Base-by-base conservation (phyloP, 1,140 invertebrate genomes). In the Drosophila nigromelanica region DNA sequence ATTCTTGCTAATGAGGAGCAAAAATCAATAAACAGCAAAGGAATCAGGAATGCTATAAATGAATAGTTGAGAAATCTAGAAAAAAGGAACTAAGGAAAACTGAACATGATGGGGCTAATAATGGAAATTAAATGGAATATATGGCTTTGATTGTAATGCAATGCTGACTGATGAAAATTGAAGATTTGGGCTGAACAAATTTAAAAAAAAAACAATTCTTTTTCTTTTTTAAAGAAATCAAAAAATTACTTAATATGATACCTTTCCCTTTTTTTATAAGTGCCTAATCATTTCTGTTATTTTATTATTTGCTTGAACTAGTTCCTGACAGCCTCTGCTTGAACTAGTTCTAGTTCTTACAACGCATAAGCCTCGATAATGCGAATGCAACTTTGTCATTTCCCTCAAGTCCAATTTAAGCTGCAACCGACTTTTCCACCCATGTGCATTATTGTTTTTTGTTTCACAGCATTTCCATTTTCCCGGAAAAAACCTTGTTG, bases 301-400 rank as follows among this genome's bases (percentile, higher is more conserved):
- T 56, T 21, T 10, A 5, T 14, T 11, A 27, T 12, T 39, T 40
- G 10, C 15, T 18, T 60, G 12, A 60, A 47, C 12, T 14, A 48
- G 30, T 39, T 60, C 3, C 1, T 27, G 24, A 2, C 4, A 27
- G 40, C 6, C 2, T 5, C 21, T 30, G 24, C 10, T 4, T 37
- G 10, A 58, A 48, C 59, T 61, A 50, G 59, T 61, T 61, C 33
- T 6, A 54, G 51, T 40, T 40, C n/a, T 18, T 6, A 14, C n/a
- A 12, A 6, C 15, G 7, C 7, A 2, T 43, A 43, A 43, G 14
- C 12, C 27, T n/a, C n/a, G 24, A 27, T 48, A 48, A 24, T 47
- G 43, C 43, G 11, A 24, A 48, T n/a, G 21, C 45, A 48, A 52
- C 30, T 35, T 14, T 52, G 7, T 52, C 43, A 45, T 21, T 45